phyloP scores from a whole-genome alignment of 2,113 vertebrate genomes.

The Cyprinodon variegatus region DNA sequence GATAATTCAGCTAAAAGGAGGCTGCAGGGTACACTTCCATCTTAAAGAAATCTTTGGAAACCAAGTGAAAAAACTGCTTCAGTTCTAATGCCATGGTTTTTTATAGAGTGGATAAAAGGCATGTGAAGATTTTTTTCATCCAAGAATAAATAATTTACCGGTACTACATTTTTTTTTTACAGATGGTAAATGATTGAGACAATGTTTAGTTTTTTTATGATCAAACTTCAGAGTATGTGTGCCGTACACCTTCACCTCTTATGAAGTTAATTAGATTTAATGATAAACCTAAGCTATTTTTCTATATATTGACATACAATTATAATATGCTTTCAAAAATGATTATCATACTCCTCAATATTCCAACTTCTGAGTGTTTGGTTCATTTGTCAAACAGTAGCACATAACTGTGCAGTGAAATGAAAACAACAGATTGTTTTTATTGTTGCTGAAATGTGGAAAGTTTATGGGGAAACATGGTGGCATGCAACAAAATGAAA shows the following conservation, averaged over 20 bases:
- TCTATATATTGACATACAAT: too few species aligned
- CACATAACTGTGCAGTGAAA: too few species aligned
- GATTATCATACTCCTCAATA: too few species aligned
- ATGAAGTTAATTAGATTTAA: not conserved
- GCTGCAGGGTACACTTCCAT: conserved; percentile 10
- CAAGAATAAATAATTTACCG: too few species aligned
- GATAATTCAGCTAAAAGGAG: conserved; percentile 37
- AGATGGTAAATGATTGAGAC: not conserved
- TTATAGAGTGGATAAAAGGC: not conserved
- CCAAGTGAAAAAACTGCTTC: not conserved
- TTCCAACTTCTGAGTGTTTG: too few species aligned
- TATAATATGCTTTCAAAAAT: too few species aligned
- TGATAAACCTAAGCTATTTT: too few species aligned
- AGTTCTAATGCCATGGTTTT: not conserved
- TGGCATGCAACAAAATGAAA: too few species aligned
- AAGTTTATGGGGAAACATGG: too few species aligned
- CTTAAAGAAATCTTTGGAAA: not conserved
- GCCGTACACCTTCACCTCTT: not conserved
- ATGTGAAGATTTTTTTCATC: not conserved
- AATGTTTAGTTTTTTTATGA: not conserved
- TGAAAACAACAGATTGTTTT: too few species aligned
- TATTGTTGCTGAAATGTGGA: too few species aligned
- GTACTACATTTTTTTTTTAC: not conserved
- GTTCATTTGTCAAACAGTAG: too few species aligned
- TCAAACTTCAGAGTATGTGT: not conserved